A percentile compares a stretch with the other conserved stretches of the same genome.
Evolutionary conservation across 2,113 vertebrate species (phyloP).

Genomic region (Collichthys lucidus): DNA sequence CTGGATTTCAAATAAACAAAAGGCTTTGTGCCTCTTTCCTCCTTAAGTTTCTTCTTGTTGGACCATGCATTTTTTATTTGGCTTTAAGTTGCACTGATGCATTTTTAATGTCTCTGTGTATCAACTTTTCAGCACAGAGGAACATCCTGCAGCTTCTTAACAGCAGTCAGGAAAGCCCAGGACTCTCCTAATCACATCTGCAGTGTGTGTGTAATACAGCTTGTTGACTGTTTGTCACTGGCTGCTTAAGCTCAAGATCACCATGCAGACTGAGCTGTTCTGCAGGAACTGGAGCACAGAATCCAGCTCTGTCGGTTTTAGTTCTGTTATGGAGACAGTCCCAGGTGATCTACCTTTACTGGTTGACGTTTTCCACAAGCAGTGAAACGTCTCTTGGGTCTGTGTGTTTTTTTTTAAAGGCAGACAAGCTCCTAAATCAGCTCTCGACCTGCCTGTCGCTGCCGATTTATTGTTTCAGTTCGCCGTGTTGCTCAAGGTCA

Average conservation of each 20-base stretch:
- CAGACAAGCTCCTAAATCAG: background rate
- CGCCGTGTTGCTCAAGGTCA: background rate
- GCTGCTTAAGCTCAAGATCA: background rate
- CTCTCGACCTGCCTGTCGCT: background rate
- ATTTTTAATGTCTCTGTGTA: slow-evolving; percentile 64
- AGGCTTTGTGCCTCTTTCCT: background rate
- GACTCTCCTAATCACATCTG: background rate
- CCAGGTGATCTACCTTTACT: background rate
- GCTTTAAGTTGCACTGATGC: slow-evolving; percentile 58
- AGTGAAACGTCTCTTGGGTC: background rate
- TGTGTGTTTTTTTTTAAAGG: background rate
- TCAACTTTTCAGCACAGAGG: slow-evolving; percentile 18
- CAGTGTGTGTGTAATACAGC: background rate
- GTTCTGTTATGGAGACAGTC: background rate
- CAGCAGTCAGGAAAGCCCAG: background rate
- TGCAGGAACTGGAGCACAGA: background rate
- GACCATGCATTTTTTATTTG: slow-evolving; percentile 66
- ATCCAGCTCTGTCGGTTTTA: background rate
- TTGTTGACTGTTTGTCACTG: background rate
- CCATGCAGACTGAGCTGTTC: background rate
- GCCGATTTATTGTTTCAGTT: background rate
- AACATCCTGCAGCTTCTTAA: slow-evolving; percentile 25
- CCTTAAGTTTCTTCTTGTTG: slow-evolving; percentile 28
- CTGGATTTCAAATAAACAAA: background rate
- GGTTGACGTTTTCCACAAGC: background rate